phyloP scores from a whole-genome alignment of 30 jellyfish, hydroid and myxozoan genomes.

The Aurelia aurita complex sp. Pacific region DNA sequence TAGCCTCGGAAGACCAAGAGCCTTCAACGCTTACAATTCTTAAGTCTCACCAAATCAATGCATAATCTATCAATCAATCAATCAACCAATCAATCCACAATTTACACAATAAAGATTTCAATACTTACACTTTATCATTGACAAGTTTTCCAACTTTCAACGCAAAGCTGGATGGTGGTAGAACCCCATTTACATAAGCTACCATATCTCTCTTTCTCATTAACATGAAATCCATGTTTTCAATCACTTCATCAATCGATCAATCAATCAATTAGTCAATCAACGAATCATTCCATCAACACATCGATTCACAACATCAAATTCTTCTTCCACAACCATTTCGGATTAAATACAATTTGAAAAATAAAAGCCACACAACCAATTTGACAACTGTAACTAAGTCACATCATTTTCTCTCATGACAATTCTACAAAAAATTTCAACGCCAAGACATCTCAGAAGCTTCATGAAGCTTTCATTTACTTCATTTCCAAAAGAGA shows the following conservation, averaged over 20 bases:
- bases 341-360: too few relatives aligned
- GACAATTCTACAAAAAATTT: too few relatives aligned
- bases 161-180: constrained; percentile 45
- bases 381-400: too few relatives aligned
- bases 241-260: not conserved
- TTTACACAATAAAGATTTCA: too few relatives aligned
- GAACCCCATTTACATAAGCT: constrained; percentile 56
- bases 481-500: not conserved
- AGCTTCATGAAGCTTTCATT: not conserved
- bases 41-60: too few relatives aligned
- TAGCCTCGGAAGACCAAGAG: too few relatives aligned
- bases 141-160: constrained; percentile 36
- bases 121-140: constrained; percentile 30
- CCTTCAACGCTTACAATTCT: too few relatives aligned
- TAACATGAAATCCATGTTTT: constrained; percentile 12
- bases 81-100: too few relatives aligned
- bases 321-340: not conserved
- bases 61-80: too few relatives aligned
- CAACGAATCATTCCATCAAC: not conserved
- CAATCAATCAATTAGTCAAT: not conserved
- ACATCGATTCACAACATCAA: not conserved
- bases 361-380: too few relatives aligned
- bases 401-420: too few relatives aligned
- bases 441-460: not conserved
- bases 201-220: constrained; percentile 17